Conservation (phyloP, 1,140 invertebrate genomes). For the Magallana gigas region DNA sequence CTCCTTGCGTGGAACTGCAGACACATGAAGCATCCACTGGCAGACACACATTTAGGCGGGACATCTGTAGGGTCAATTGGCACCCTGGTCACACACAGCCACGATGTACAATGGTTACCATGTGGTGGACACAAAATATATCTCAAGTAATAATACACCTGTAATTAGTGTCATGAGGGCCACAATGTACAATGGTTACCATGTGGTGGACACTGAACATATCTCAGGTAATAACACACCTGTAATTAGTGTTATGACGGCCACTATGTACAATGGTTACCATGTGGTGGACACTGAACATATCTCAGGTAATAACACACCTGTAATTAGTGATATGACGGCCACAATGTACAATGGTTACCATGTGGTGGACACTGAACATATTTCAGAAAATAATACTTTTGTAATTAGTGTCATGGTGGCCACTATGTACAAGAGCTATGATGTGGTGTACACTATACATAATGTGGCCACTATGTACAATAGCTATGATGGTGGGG, state of each 20-base stretch:
- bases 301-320: too few species aligned
- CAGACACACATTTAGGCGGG: conserved; percentile 83
- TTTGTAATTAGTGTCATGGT: conserved; percentile 79
- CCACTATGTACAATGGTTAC: too few species aligned
- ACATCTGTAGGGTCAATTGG: conserved; percentile 94
- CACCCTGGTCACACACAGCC: conserved; percentile 82
- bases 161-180: too few species aligned
- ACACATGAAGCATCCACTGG: conserved; percentile 71
- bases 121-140: conserved; percentile 81
- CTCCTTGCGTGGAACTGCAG: too few species aligned
- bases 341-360: conserved; percentile 92
- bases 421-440: conserved; percentile 92
- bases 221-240: too few species aligned
- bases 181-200: too few species aligned
- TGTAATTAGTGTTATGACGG: too few species aligned
- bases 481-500: too few species aligned
- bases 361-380: conserved; percentile 67
- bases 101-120: conserved; percentile 94
- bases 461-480: too few species aligned
- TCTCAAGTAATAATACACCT: too few species aligned
- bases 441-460: conserved; percentile 83
- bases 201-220: too few species aligned
- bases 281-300: too few species aligned
- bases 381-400: conserved; percentile 73
- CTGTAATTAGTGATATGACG: conserved; percentile 71